Percentiles rank a stretch among this genome's conserved stretches.
These are phyloP conservation scores for Gymnodraco acuticeps DNA, from an alignment of 2,797 vertebrate genomes.

Conservation along the genomic window DNA sequence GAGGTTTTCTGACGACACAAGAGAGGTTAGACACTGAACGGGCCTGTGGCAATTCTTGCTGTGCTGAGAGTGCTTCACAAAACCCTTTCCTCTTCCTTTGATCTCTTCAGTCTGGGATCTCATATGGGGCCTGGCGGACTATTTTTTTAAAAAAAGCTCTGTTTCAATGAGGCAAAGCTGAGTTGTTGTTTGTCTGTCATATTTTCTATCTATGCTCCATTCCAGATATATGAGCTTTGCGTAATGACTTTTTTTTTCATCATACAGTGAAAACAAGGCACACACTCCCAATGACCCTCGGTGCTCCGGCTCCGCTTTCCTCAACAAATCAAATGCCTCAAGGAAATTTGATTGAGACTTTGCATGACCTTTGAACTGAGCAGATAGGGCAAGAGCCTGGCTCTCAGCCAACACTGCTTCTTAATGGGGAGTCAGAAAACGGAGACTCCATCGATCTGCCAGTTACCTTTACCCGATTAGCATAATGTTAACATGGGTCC, in stretches of 20 bases:
- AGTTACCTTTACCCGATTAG: conserved; percentile 78
- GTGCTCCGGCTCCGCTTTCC: conserved; percentile 14
- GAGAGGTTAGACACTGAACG: conserved; percentile 40
- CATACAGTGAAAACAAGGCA: conserved; percentile 38
- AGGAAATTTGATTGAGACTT: conserved; percentile 72
- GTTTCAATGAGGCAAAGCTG: conserved; percentile 43
- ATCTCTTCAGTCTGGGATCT: conserved; percentile 49
- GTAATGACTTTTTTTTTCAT: conserved; percentile 23
- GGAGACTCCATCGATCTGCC: conserved; percentile 67
- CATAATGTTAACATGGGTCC: conserved; percentile 80
- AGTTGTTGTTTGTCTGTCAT: conserved; percentile 41
- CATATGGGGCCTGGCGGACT: conserved; percentile 21
- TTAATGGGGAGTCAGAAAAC: conserved; percentile 57
- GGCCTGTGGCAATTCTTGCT: conserved; percentile 49
- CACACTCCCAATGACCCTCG: neutral
- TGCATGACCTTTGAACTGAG: conserved; percentile 72
- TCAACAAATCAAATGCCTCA: conserved; percentile 71
- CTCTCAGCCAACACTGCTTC: conserved; percentile 50
- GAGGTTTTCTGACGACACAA: conserved; percentile 55
- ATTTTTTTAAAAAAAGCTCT: conserved; percentile 51
- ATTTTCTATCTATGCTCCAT: conserved; percentile 46
- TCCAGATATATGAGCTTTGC: conserved; percentile 48
- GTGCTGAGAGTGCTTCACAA: conserved; percentile 42
- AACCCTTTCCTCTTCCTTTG: conserved; percentile 56
- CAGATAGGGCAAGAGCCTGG: conserved; percentile 48